Evolutionary conservation across 2,888 invertebrate genomes (phyloP).

Genomic region (Anticlea derivata): DNA sequence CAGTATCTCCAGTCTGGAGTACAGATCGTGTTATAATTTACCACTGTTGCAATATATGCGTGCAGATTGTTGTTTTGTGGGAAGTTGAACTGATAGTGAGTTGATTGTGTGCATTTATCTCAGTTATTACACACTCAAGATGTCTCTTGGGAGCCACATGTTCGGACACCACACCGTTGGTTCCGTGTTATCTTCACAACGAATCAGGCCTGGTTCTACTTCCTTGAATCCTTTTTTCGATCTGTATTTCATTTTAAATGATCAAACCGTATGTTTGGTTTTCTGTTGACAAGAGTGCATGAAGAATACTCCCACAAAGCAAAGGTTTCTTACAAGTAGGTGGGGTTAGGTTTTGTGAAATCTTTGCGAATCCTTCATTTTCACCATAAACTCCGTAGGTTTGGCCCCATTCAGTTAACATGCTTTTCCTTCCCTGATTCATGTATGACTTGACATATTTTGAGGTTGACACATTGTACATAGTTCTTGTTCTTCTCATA

Average conservation of each 20-base stretch:
- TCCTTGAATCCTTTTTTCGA: conserved; percentile 32
- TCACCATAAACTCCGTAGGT: neutral
- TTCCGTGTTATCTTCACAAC: conserved; percentile 48
- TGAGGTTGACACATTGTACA: conserved; percentile 29
- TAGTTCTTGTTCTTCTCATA: neutral
- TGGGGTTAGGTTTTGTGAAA: conserved; percentile 68
- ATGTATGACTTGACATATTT: conserved; percentile 43
- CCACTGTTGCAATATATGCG: conserved; percentile 41
- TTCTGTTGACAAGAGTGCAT: conserved; percentile 35
- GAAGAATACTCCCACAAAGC: conserved; percentile 43
- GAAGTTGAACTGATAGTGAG: conserved; percentile 51
- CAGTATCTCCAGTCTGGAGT: conserved; percentile 55
- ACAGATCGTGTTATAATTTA: conserved; percentile 53
- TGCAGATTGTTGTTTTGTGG: conserved; percentile 50
- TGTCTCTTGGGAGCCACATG: conserved; percentile 77
- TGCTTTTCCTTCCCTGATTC: conserved; percentile 8
- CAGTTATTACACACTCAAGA: conserved; percentile 65
- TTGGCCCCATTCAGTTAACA: conserved; percentile 1
- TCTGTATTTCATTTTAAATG: conserved; percentile 21
- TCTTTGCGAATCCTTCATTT: neutral
- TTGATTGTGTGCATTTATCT: conserved; percentile 51
- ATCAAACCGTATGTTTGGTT: conserved; percentile 9
- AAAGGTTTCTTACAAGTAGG: conserved; percentile 54
- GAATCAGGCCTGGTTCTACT: conserved; percentile 50
- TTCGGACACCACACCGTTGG: conserved; percentile 63